Evolutionary conservation across 2,888 invertebrate genomes (phyloP).

Genomic region (Drosophila engyochracea): DNA sequence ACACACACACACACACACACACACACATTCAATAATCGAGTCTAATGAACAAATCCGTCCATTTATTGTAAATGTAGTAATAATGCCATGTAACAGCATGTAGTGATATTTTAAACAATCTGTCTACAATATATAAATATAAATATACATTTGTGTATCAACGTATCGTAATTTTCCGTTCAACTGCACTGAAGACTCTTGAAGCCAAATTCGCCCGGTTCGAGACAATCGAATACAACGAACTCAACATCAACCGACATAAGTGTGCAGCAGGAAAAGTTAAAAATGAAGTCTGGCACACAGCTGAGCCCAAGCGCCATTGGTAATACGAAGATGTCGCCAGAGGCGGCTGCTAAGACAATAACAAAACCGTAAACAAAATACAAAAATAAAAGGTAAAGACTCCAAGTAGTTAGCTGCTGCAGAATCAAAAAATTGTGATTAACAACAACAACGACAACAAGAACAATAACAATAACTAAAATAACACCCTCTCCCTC

Average conservation of each 20-base stretch:
- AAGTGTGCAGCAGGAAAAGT: conserved; percentile 62
- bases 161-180: conserved; percentile 44
- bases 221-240: conserved; percentile 77
- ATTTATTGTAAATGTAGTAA: conserved; percentile 38
- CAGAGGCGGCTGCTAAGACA: conserved; percentile 12
- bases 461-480: conserved; percentile 15
- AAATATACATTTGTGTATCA: conserved; percentile 17
- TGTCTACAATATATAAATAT: conserved; percentile 10
- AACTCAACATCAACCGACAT: conserved; percentile 74
- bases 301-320: conserved; percentile 9
- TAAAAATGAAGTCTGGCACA: conserved; percentile 59
- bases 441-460: conserved; percentile 34
- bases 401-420: neutral
- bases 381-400: conserved; percentile 43
- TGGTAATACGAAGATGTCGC: conserved; percentile 24
- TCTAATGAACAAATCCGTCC: conserved; percentile 42
- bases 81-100: conserved; percentile 21
- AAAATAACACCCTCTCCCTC: neutral
- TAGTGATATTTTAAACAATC: conserved; percentile 17
- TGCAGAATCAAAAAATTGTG: conserved; percentile 7
- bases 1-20: neutral
- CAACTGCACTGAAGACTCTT: conserved; percentile 65
- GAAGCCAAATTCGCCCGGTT: conserved; percentile 69
- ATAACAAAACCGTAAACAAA: conserved; percentile 28
- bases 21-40: neutral